Conservation (phyloP, 1,140 invertebrate genomes). For the Asbolus verrucosus region DNA sequence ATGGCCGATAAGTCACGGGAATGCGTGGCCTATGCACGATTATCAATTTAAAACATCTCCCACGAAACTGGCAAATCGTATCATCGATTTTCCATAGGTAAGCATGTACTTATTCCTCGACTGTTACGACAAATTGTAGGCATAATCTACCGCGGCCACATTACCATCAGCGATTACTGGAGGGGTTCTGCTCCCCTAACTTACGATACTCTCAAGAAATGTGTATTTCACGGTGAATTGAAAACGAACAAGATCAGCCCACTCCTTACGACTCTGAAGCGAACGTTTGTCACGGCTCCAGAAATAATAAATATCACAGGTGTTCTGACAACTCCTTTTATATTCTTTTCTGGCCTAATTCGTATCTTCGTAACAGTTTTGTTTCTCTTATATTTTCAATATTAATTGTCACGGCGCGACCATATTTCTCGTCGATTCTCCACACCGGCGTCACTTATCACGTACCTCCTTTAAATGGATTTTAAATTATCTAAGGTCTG, state of each 20-base stretch:
- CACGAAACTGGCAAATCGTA: too few relatives aligned
- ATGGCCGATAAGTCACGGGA: slow-evolving; percentile 22
- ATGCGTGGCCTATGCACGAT: slow-evolving; percentile 4
- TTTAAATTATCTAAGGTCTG: too few relatives aligned
- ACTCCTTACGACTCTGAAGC: slow-evolving; percentile 1
- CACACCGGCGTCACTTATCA: too few relatives aligned
- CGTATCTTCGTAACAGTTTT: too few relatives aligned
- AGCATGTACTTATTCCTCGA: slow-evolving; percentile 9
- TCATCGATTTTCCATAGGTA: too few relatives aligned
- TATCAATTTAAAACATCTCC: neutral
- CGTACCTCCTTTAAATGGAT: too few relatives aligned
- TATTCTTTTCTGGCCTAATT: too few relatives aligned
- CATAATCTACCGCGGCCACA: slow-evolving; percentile 29
- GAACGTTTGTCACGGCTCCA: slow-evolving; percentile 9
- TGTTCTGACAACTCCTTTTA: too few relatives aligned
- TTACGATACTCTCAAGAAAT: slow-evolving; percentile 21
- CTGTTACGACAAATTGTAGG: slow-evolving; percentile 1
- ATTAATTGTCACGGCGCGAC: too few relatives aligned
- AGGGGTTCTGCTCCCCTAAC: slow-evolving; percentile 7
- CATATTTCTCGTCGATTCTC: too few relatives aligned
- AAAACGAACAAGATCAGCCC: slow-evolving; percentile 11
- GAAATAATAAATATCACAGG: slow-evolving; percentile 2
- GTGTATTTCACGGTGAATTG: slow-evolving; percentile 30
- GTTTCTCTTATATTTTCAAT: too few relatives aligned
- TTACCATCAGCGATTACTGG: slow-evolving; percentile 26